Evolutionary conservation across 2,113 vertebrate species (phyloP).

Genomic region (Phasianus colchicus): DNA sequence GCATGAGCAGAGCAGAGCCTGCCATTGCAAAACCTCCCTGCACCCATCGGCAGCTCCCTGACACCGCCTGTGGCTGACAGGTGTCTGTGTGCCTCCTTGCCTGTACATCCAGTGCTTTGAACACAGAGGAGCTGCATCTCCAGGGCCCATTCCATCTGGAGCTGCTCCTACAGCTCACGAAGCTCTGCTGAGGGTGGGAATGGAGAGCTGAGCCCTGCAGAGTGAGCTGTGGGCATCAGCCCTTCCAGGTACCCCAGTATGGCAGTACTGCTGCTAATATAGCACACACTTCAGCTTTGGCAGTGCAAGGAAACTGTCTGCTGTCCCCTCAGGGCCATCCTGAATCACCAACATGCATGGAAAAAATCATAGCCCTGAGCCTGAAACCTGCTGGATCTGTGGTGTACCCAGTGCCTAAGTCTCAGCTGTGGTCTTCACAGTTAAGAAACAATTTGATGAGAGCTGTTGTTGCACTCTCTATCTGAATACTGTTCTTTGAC

Average conservation of each 20-base stretch:
- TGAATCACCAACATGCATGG: neutral
- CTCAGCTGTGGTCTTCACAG: neutral
- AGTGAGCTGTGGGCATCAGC: accelerated
- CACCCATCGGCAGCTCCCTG: neutral
- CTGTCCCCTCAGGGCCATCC: neutral
- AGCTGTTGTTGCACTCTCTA: neutral
- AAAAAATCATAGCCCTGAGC: neutral
- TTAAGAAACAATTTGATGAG: neutral
- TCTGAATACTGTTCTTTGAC: neutral
- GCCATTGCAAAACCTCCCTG: accelerated
- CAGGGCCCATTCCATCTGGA: accelerated
- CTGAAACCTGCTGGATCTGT: neutral
- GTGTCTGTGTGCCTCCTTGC: neutral
- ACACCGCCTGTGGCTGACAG: accelerated
- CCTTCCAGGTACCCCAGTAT: neutral
- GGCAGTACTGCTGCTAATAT: accelerated
- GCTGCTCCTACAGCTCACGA: neutral
- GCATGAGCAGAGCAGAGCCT: accelerated
- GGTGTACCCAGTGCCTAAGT: neutral
- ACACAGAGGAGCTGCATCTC: neutral
- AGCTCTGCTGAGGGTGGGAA: neutral
- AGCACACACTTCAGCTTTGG: neutral
- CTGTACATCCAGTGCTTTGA: accelerated
- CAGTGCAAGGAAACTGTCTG: neutral
- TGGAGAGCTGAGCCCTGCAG: too few relatives aligned